Conservation (phyloP, 2,797 vertebrate genomes). For the Pachyuromys duprasi region DNA sequence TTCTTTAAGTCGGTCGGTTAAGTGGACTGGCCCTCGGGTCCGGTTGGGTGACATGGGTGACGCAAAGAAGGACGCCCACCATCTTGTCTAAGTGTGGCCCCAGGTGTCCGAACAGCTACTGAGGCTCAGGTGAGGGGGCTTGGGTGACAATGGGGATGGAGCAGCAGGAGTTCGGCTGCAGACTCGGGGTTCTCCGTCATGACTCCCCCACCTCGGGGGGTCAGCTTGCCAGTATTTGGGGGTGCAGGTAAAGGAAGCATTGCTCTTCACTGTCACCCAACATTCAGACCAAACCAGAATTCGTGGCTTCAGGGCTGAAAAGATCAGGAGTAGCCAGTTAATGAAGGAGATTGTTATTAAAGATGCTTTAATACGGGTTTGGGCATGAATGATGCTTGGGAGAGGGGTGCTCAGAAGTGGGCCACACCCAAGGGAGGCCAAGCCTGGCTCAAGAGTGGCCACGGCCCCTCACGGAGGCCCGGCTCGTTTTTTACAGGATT, state of each 20-base stretch:
- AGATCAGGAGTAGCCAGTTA: neutral
- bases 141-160: neutral
- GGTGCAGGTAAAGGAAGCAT: neutral
- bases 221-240: neutral
- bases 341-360: neutral
- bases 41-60: neutral
- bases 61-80: neutral
- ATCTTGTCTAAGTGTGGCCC: neutral
- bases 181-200: neutral
- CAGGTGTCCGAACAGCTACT: neutral
- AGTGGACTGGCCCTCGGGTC: neutral
- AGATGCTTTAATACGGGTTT: neutral
- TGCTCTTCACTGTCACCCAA: no score
- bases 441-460: neutral
- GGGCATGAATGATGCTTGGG: neutral
- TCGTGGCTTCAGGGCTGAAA: neutral
- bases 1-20: neutral
- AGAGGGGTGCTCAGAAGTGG: neutral
- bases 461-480: accelerated
- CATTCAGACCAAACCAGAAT: neutral
- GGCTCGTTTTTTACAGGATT: neutral
- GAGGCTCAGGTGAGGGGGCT: neutral
- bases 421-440: neutral
- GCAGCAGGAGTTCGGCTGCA: neutral
- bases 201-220: neutral